Percentiles rank a stretch among this genome's conserved stretches.
These are phyloP conservation scores for Microctonus hyperodae DNA, from an alignment of 2,888 invertebrate species.

Conservation along the genomic window DNA sequence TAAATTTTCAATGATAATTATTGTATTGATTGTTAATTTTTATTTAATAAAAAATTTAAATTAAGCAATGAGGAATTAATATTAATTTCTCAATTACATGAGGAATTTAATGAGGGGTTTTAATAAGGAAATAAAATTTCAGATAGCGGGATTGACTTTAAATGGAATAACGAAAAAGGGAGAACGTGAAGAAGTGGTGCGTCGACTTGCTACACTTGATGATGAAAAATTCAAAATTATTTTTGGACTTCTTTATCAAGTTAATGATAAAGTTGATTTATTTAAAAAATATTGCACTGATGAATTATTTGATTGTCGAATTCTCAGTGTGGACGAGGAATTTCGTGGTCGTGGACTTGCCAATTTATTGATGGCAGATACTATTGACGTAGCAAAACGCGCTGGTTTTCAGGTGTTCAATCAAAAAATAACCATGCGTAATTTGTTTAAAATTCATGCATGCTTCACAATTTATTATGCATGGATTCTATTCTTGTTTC, in stretches of 20 bases:
- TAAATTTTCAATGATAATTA: slow-evolving; percentile 51
- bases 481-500: slow-evolving; percentile 45
- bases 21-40: not conserved
- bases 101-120: not conserved
- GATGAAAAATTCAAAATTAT: slow-evolving; percentile 81
- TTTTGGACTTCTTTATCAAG: slow-evolving; percentile 76
- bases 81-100: not conserved
- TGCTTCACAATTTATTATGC: slow-evolving; percentile 51
- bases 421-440: not conserved
- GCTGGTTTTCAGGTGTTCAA: slow-evolving; percentile 70
- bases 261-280: slow-evolving; percentile 74
- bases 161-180: slow-evolving; percentile 79
- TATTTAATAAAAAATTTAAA: no score
- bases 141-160: slow-evolving; percentile 81
- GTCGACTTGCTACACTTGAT: slow-evolving; percentile 71
- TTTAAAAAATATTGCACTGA: slow-evolving; percentile 74
- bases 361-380: slow-evolving; percentile 73
- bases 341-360: slow-evolving; percentile 80
- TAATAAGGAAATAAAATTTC: slow-evolving; percentile 49
- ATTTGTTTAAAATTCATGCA: slow-evolving; percentile 42
- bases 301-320: slow-evolving; percentile 79
- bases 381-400: slow-evolving; percentile 72
- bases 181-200: slow-evolving; percentile 74
- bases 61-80: no score
- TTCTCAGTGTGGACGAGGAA: slow-evolving; percentile 77